Evolutionary conservation across 2,888 invertebrate species (phyloP).

Genomic region (Hydrotaea diabolus): DNA sequence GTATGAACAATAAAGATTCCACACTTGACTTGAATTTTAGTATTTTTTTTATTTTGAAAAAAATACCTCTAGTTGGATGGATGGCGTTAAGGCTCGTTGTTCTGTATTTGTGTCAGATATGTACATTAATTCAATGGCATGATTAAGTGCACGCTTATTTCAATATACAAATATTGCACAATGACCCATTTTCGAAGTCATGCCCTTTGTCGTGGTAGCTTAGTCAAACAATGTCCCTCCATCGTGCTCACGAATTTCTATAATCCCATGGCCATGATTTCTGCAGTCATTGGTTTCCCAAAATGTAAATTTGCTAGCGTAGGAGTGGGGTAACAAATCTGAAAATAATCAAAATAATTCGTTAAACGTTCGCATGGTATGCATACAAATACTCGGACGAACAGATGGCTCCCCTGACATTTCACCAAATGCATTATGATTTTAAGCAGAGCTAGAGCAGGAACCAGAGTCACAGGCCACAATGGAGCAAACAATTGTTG

Average conservation of each 20-base stretch:
- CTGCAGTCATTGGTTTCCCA: neutral
- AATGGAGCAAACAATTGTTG: constrained; percentile 58
- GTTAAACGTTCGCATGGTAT: neutral
- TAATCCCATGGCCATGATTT: neutral
- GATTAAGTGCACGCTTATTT: too few relatives aligned
- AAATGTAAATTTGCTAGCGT: neutral
- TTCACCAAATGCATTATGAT: neutral
- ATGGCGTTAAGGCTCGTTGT: too few relatives aligned
- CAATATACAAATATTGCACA: too few relatives aligned
- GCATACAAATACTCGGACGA: neutral
- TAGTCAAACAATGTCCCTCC: too few relatives aligned
- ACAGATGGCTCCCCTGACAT: neutral
- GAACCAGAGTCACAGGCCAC: neutral
- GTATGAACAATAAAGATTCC: too few relatives aligned
- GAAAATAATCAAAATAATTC: constrained; percentile 15
- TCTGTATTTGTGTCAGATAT: too few relatives aligned
- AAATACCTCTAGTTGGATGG: too few relatives aligned
- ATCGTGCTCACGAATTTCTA: neutral
- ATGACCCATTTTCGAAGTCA: too few relatives aligned
- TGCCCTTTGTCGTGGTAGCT: too few relatives aligned
- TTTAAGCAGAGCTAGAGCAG: neutral
- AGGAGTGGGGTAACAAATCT: neutral
- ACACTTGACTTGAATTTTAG: too few relatives aligned
- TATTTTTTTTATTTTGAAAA: too few relatives aligned
- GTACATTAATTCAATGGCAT: too few relatives aligned